Evolutionary conservation across 2,797 vertebrate species (phyloP), one percentile per base, ranked within the genome.

Genomic region (Pangasius macronema): DNA sequence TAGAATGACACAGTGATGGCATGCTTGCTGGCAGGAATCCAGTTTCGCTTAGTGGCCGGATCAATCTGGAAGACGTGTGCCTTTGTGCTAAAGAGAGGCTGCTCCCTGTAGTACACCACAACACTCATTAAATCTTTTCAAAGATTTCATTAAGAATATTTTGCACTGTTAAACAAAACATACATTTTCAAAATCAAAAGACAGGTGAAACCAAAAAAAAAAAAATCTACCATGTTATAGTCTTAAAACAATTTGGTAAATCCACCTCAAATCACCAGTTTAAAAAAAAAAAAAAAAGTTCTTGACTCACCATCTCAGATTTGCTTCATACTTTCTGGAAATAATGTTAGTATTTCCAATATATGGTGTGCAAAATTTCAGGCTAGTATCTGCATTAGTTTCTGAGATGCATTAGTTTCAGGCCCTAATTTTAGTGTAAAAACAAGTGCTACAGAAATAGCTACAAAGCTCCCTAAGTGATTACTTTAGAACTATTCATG

Each of bases 1-100:
- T 98, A 99, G 91, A 98, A 99, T 85, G 98, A 99, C 89, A 99
- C 98, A 0, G 97, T 97, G 90, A 97, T 93, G 0, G 98, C 98
- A 0, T 99, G 98, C 61, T 99, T 99, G 94, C 98, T 98, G 85
- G 97, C 97, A 0, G 98, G 98, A 91, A 99, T 97, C 98, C 98
- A 99, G 95, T 98, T 98, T 53, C 98, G 93, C 84, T 99, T 99
- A 90, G 98, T 99, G 88, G 96, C 95, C 0, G 98, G 98, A 92
- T 99, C 98, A 0, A 99, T 99, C 93, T 99, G 98, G 95, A 99
- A 99, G 49, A 99, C 98, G 6, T 99, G 98, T 14, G 98, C 98
- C 93, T 97, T 95, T 82, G 97, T 96, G 92, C 97, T 99, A 95
- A 97, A 99, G 92, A 99, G 98, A 0, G 98, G 97, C 94, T 98